Evolutionary conservation across 2,113 vertebrate species (phyloP), one percentile per base, ranked within the genome.

Genomic region (Salvelinus sp.): DNA sequence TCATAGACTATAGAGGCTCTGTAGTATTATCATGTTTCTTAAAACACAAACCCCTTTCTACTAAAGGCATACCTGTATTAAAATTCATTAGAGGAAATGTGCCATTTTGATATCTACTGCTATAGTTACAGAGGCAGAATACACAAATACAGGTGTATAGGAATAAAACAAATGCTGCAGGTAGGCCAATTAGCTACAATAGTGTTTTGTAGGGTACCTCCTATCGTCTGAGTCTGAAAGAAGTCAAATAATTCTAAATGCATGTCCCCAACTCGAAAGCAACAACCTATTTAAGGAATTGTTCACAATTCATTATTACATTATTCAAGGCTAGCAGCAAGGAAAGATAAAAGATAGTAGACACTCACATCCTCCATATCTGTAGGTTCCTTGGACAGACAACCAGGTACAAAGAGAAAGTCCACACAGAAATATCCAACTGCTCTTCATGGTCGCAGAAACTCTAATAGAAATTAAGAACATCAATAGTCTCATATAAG

Each of bases 401-500:
- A 75, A 48, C 16, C 72, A 80, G 1, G 83, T 2, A 0, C 58
- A 84, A 10, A 82, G 48, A 69, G 88, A 72, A 13, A 91, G 1
- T 0, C 60, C 83, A 0, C 65, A 86, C 30, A 92, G 14, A 27
- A 72, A 88, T 62, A 87, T 83, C 87, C 88, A 91, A 50, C 22
- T 83, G 74, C 69, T 81, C 86, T 86, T 85, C 64, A 10, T 30
- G 28, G 4, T 63, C 27, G 69, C 57, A 28, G 25, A 18, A 67
- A 68, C 6, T 68, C 6, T 33, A 68, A 30, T n/a, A 16, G 28
- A 30, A 68, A 20, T 33, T 2, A 33, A 20, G 14, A 6, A 25
- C 28, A 33, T 10, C 66, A 68, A 14, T 18, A 18, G 7, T 20
- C 66, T 38, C 13, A 57, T 57, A 2, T 57, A 14, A 6, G 2